Conservation (phyloP, 2,888 invertebrate species). For the Selenia dentaria region DNA sequence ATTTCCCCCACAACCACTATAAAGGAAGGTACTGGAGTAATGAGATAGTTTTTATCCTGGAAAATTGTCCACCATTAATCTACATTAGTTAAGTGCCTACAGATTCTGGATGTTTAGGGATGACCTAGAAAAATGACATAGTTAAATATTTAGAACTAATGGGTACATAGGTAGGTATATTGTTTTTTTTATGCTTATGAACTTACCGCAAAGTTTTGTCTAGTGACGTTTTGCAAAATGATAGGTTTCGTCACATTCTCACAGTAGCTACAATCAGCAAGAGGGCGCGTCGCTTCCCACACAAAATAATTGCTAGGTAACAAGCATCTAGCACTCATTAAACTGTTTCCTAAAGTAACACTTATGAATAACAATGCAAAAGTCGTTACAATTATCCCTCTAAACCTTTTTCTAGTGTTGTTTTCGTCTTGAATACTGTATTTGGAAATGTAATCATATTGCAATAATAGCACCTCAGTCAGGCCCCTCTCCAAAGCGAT, state of each 20-base stretch:
- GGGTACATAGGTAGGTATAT: too few relatives aligned
- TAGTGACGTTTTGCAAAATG: slow-evolving; percentile 87
- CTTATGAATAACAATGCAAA: slow-evolving; percentile 52
- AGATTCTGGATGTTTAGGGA: too few relatives aligned
- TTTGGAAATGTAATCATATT: slow-evolving; percentile 56
- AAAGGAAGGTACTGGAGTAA: too few relatives aligned
- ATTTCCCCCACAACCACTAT: too few relatives aligned
- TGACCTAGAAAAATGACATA: too few relatives aligned
- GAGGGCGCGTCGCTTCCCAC: slow-evolving; percentile 94
- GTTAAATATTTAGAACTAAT: too few relatives aligned
- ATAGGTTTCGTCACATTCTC: slow-evolving; percentile 87
- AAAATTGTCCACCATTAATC: too few relatives aligned
- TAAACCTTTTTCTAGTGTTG: slow-evolving; percentile 47
- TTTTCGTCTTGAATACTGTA: slow-evolving; percentile 40
- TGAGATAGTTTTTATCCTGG: too few relatives aligned
- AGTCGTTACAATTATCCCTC: slow-evolving; percentile 43
- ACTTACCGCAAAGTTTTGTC: slow-evolving; percentile 86
- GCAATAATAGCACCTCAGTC: slow-evolving; percentile 43
- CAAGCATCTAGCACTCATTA: slow-evolving; percentile 88
- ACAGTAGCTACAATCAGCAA: slow-evolving; percentile 93
- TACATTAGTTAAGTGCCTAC: too few relatives aligned
- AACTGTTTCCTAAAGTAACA: slow-evolving; percentile 50
- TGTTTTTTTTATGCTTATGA: too few relatives aligned
- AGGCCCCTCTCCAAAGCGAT: slow-evolving; percentile 59
- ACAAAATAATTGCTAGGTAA: slow-evolving; percentile 93